Evolutionary conservation across 2,888 invertebrate genomes (phyloP).

Genomic region (Cosmia pyralina): DNA sequence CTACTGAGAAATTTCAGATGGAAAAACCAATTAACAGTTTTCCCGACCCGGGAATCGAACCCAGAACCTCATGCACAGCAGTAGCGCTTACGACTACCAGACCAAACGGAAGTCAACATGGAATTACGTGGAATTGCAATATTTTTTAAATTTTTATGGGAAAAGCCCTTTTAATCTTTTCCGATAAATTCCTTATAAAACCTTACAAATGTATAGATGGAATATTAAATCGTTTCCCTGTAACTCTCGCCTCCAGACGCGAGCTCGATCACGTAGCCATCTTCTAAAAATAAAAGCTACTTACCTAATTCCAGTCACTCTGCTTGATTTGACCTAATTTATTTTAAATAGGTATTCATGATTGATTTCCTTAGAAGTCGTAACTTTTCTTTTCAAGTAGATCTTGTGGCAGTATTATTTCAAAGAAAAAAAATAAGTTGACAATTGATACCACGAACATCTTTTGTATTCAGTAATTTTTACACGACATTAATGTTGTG

Average conservation of each 20-base stretch:
- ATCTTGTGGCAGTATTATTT: background rate
- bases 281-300: slow-evolving; percentile 8
- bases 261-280: background rate
- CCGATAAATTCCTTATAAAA: background rate
- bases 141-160: background rate
- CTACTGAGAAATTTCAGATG: background rate
- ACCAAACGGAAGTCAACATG: background rate
- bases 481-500: no score
- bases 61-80: background rate
- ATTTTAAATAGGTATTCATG: background rate
- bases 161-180: background rate
- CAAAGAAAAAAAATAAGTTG: background rate
- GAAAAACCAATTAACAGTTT: background rate
- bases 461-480: background rate
- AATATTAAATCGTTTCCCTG: background rate
- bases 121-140: background rate
- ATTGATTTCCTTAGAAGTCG: background rate
- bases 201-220: background rate
- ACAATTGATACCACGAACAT: background rate
- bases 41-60: background rate
- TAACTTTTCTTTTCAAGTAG: background rate
- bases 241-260: background rate
- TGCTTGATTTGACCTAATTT: background rate
- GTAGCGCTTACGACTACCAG: background rate
- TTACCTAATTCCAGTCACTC: slow-evolving; percentile 1